A percentile compares a stretch with the other conserved stretches of the same genome.
Evolutionary conservation across 2,113 vertebrate genomes (phyloP).

Genomic region (Thomomys bottae): DNA sequence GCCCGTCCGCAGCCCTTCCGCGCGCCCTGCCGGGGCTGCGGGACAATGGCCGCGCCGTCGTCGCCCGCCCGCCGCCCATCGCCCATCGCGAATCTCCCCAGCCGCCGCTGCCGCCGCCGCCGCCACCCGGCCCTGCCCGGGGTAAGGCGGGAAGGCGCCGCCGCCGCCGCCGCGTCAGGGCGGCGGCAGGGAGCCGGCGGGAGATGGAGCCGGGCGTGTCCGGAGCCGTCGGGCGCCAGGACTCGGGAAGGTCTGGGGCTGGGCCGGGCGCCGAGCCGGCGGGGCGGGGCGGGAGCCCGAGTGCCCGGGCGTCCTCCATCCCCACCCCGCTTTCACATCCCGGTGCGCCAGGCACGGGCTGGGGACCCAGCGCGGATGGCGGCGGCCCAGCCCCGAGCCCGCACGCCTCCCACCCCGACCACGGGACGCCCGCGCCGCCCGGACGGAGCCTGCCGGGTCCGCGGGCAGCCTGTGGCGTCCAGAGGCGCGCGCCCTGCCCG

Average conservation of each 20-base stretch:
- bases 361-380: not conserved
- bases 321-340: not conserved
- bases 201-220: constrained; percentile 63
- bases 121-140: not conserved
- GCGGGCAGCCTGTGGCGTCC: not conserved
- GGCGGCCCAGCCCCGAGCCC: not conserved
- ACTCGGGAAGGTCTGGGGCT: not conserved
- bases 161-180: constrained; percentile 48
- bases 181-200: constrained; percentile 25
- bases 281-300: not conserved
- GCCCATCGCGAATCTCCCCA: no score
- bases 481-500: not conserved
- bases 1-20: not conserved
- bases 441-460: not conserved
- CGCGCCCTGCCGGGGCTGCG: constrained; percentile 61
- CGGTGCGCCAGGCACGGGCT: constrained; percentile 11
- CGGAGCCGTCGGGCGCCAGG: constrained; percentile 60
- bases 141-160: constrained; percentile 65
- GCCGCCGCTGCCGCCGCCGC: constrained; percentile 26
- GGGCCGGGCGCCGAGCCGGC: constrained; percentile 5
- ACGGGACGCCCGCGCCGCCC: not conserved
- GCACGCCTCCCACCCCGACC: no score
- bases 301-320: not conserved
- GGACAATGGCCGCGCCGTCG: constrained; percentile 75
- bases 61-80: constrained; percentile 29